Evolutionary conservation across 2,888 invertebrate genomes (phyloP), one percentile per base, ranked within the genome.

Genomic region (Agriopis marginaria): DNA sequence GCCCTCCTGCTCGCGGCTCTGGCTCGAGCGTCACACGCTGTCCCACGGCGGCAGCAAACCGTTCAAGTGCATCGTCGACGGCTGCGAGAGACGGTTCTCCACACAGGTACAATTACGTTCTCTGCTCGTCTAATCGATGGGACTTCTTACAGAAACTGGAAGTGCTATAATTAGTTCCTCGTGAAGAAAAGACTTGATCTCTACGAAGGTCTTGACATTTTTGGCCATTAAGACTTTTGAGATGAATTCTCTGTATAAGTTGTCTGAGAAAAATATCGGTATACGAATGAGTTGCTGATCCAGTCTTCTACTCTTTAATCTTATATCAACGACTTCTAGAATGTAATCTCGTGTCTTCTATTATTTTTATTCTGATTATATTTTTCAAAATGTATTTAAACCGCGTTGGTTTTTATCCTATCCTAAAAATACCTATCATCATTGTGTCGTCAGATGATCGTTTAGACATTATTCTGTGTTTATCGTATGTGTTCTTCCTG

Each of bases 11-110:
- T 98, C 98, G 7, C 95, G 98, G 66, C 96, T 98, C 66, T 99
- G 99, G 99, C 93, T 99, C 77, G 98, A 99, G 88, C 95, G 99
- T 58, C 99, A 99, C 91, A 97, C 99, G 55, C 93, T 98, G 60
- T 97, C 97, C 0, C 99, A 99, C 90, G 97, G 97, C 68, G 98
- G 98, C 55, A 98, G 97, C 90, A 98, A 99, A 88, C 98, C 98
- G 39, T 99, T 98, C 95, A 96, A 97, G 83, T 99, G 99, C 93
- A 99, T 99, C 88, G 98, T 99, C 79, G 98, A 98, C 85, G 97
- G 98, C 81, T 99, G 99, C 91, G 98, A 98, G 80, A 96, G 96
- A 82, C 95, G 98, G 82, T 98, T 98, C 86, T 97, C 97, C 83
- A 97, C 97, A 72, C 97, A 97, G 97, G 98, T 98, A 95, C 58